Evolutionary conservation across 1,140 invertebrate species (phyloP).

Genomic region (Sinonovacula constricta): DNA sequence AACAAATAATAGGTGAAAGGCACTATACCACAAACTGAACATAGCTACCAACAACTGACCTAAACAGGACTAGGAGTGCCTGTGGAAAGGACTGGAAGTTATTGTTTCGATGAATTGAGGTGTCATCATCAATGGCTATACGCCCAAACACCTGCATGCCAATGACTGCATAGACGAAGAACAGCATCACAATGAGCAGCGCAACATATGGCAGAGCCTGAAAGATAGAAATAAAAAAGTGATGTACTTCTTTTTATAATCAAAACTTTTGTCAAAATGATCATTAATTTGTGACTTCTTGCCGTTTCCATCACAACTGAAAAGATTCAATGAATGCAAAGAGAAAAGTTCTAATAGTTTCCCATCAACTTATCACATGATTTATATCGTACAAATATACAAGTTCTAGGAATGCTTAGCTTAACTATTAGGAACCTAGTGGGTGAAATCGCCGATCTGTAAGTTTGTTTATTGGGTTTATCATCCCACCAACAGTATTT

Average conservation of each 20-base stretch:
- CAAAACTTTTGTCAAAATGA: no score
- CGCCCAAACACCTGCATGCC: slow-evolving; percentile 99
- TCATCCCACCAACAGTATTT: no score
- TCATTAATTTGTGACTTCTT: background rate
- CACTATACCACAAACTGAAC: no score
- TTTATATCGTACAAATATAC: no score
- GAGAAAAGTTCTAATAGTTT: slow-evolving; percentile 97
- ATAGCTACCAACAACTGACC: slow-evolving; percentile 79
- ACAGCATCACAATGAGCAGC: slow-evolving; percentile 98
- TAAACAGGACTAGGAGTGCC: slow-evolving; percentile 97
- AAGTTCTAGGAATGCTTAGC: no score
- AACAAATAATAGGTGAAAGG: no score
- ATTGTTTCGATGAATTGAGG: slow-evolving; percentile 95
- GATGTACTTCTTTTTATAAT: background rate
- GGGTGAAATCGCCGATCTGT: no score
- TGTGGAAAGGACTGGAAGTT: slow-evolving; percentile 99
- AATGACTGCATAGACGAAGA: slow-evolving; percentile 99
- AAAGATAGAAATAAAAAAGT: slow-evolving; percentile 67
- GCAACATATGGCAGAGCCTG: slow-evolving; percentile 99
- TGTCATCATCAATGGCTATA: slow-evolving; percentile 88
- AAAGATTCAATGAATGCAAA: slow-evolving; percentile 99
- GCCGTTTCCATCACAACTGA: slow-evolving; percentile 80
- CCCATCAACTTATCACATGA: slow-evolving; percentile 97
- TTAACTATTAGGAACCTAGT: no score
- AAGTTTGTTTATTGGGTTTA: no score